phyloP scores from a whole-genome alignment of 2,113 vertebrate species.

The Poeciliopsis retropinna region DNA sequence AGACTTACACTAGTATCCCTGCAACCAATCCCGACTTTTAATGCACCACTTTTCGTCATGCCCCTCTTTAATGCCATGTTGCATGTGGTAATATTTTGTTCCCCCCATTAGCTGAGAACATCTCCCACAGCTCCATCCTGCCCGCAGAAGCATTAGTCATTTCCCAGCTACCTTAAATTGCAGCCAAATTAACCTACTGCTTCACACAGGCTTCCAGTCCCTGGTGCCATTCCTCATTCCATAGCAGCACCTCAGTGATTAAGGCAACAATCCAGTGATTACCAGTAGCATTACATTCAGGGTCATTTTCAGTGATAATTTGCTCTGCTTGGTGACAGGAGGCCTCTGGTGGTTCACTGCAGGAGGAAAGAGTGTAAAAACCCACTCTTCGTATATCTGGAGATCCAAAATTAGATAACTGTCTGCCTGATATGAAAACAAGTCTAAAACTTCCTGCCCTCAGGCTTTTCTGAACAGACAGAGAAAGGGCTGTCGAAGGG shows the following conservation, averaged over 20 bases:
- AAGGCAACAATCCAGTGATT: constrained; percentile 4
- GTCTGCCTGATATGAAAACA: constrained; percentile 16
- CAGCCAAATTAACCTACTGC: not conserved
- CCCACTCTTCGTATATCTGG: constrained; percentile 8
- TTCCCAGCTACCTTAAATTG: not conserved
- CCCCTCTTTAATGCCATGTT: not conserved
- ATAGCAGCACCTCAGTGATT: not conserved
- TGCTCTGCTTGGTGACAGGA: not conserved
- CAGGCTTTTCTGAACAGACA: constrained; percentile 25
- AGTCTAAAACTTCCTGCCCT: constrained; percentile 23
- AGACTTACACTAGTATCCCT: too few relatives aligned
- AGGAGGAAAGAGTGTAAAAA: not conserved
- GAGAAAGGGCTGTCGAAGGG: constrained; percentile 29
- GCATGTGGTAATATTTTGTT: constrained; percentile 1
- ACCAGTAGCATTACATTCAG: not conserved
- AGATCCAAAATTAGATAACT: constrained; percentile 40
- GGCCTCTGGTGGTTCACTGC: not conserved
- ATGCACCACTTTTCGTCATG: not conserved
- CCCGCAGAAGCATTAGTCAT: not conserved
- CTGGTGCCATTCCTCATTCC: not conserved
- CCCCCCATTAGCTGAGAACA: not conserved
- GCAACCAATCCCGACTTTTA: not conserved
- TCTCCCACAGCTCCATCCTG: not conserved
- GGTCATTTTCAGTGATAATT: constrained; percentile 8
- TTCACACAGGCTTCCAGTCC: not conserved